Evolutionary conservation across 1,140 invertebrate species (phyloP), one percentile per base, ranked within the genome.

Genomic region (Thalassaphorura encarpata): DNA sequence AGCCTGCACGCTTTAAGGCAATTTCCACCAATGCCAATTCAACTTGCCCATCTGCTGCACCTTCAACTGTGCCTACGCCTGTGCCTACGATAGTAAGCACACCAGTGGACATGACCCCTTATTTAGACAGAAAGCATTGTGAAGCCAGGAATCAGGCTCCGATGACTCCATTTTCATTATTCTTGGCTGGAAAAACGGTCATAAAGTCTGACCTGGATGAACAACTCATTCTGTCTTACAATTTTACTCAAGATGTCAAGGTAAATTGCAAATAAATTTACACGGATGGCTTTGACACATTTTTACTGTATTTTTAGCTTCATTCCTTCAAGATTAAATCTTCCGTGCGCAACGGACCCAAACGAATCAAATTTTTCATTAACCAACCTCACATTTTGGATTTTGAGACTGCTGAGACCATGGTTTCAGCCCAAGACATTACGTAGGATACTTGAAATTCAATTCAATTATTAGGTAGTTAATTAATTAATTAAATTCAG

Each of bases 91-190:
- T n/a, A n/a, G n/a, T n/a, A n/a, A n/a, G n/a, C n/a, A n/a, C n/a
- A n/a, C n/a, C n/a, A n/a, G n/a, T n/a, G n/a, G 56, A 63, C 40
- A 41, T 57, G 26, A 50, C 57, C 23, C 78, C 82, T 33, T 91
- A 97, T 67, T 89, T 99, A 54, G 79, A 80, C 40, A 92, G 91
- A 73, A 78, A 79, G 61, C 82, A 87, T 65, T 94, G 90, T 73
- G 96, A 98, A 76, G 97, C 94, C 71, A 75, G 99, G 36, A 99
- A 99, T 76, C 94, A 97, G 73, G 81, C 86, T 16, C 93, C 97
- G 73, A 85, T 96, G 49, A 91, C 97, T 74, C 81, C 83, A 45
- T 75, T 97, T 74, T 18, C 80, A 89, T 66, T 82, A 81, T 75
- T 98, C 19, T 79, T 79, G 28, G 76, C 80, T 41, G 78, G 79